Conservation (phyloP, 2,797 vertebrate genomes). For the Thunnus albacares region DNA sequence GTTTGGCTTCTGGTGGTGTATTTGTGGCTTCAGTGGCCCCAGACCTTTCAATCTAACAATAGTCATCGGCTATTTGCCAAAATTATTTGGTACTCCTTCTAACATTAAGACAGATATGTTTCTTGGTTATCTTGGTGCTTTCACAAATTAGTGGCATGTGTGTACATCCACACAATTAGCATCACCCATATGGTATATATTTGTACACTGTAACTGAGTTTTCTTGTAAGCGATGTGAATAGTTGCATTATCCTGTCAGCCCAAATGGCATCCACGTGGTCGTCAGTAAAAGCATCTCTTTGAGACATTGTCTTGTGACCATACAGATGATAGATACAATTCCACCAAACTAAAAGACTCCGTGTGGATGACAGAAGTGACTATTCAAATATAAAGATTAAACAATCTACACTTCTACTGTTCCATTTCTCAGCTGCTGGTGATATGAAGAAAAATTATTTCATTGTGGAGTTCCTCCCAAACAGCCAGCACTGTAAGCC, state of each 20-base stretch:
- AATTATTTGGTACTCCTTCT: not conserved
- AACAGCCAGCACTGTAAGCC: slow-evolving; percentile 51
- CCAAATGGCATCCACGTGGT: slow-evolving; percentile 65
- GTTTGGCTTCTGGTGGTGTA: slow-evolving; percentile 10
- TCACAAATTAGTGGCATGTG: slow-evolving; percentile 6
- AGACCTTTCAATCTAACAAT: not conserved
- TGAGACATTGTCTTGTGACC: slow-evolving; percentile 67
- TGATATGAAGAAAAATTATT: slow-evolving; percentile 63
- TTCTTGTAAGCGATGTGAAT: slow-evolving; percentile 58
- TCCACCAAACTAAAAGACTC: slow-evolving; percentile 39
- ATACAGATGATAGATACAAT: slow-evolving; percentile 49
- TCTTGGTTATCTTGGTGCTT: not conserved
- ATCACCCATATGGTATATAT: slow-evolving; percentile 45
- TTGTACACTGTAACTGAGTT: slow-evolving; percentile 42
- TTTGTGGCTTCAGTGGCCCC: slow-evolving; percentile 15
- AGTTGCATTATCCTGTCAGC: slow-evolving; percentile 59
- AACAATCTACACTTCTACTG: slow-evolving; percentile 52
- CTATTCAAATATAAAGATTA: slow-evolving; percentile 44
- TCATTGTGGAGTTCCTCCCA: slow-evolving; percentile 48
- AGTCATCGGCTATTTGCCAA: not conserved
- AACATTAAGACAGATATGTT: not conserved
- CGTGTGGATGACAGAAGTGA: slow-evolving; percentile 34
- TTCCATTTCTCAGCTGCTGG: slow-evolving; percentile 51
- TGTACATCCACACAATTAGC: slow-evolving; percentile 5
- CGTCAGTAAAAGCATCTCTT: slow-evolving; percentile 57